phyloP scores from a whole-genome alignment of 2,888 invertebrate genomes.

The Falcaria lacertinaria region DNA sequence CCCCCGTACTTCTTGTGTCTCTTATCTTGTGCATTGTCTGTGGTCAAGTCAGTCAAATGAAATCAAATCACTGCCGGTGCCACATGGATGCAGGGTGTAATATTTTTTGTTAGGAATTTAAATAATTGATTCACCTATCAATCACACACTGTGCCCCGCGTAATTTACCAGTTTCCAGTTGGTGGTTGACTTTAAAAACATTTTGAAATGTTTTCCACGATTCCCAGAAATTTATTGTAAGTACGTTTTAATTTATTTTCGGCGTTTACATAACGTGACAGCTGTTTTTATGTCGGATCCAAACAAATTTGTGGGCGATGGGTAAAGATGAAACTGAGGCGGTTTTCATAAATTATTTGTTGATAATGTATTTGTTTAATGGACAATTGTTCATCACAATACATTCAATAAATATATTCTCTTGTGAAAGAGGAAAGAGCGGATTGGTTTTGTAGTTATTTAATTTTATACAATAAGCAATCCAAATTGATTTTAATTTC shows the following conservation, averaged over 20 bases:
- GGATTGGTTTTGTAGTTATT: too few relatives aligned
- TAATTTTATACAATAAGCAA: too few relatives aligned
- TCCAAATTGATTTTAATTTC: too few relatives aligned
- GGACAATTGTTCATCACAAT: too few relatives aligned
- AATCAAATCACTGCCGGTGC: slow-evolving; percentile 36
- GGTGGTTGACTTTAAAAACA: slow-evolving; percentile 53
- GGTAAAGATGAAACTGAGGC: too few relatives aligned
- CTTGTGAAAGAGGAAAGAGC: too few relatives aligned
- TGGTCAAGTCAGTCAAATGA: too few relatives aligned
- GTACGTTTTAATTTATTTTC: slow-evolving; percentile 66
- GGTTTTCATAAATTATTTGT: too few relatives aligned
- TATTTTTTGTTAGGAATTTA: slow-evolving; percentile 36
- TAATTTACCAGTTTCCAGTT: slow-evolving; percentile 21
- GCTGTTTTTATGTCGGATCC: slow-evolving; percentile 60
- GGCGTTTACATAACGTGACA: slow-evolving; percentile 77
- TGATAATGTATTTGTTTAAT: too few relatives aligned
- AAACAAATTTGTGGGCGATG: slow-evolving; percentile 32
- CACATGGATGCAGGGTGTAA: slow-evolving; percentile 62
- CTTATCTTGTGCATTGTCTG: too few relatives aligned
- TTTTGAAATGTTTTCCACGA: slow-evolving; percentile 71
- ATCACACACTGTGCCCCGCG: slow-evolving; percentile 33
- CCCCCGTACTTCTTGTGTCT: too few relatives aligned
- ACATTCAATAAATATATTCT: too few relatives aligned
- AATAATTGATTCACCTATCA: slow-evolving; percentile 27
- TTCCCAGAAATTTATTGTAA: slow-evolving; percentile 71